Evolutionary conservation across 2,113 vertebrate genomes (phyloP).

Genomic region (Syngnathus scovelli): DNA sequence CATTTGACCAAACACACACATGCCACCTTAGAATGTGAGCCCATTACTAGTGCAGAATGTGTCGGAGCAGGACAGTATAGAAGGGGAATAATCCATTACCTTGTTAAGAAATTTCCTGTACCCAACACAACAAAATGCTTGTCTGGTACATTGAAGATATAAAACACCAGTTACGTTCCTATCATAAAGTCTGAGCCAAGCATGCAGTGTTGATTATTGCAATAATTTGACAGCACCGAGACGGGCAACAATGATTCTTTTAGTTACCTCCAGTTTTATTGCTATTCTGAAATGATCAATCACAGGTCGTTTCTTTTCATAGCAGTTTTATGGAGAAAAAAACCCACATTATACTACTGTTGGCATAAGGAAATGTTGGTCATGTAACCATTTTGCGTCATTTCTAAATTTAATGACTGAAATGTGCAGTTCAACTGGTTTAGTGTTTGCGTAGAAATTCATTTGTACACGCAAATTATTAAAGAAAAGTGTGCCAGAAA

Average conservation of each 20-base stretch:
- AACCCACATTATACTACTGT: conserved; percentile 15
- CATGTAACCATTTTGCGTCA: conserved; percentile 42
- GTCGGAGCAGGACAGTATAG: conserved; percentile 2
- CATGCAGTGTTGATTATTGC: conserved; percentile 10
- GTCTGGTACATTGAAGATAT: conserved; percentile 29
- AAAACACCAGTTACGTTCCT: neutral
- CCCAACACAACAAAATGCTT: conserved; percentile 6
- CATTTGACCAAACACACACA: neutral
- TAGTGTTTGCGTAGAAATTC: conserved; percentile 7
- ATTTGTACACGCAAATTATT: neutral
- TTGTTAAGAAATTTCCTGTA: conserved; percentile 4
- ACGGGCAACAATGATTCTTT: conserved; percentile 38
- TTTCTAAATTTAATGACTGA: neutral
- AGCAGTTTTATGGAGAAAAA: conserved; percentile 24
- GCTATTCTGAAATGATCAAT: conserved; percentile 16
- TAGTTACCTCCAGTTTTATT: conserved; percentile 31
- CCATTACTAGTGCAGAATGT: conserved; percentile 14
- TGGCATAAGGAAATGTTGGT: conserved; percentile 20
- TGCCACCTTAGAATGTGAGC: conserved; percentile 9
- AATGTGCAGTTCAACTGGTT: neutral
- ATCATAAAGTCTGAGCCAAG: conserved; percentile 5
- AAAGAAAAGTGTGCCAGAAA: neutral
- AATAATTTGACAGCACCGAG: conserved; percentile 27
- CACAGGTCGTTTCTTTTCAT: conserved; percentile 25
- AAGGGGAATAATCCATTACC: conserved; percentile 4